Conservation (phyloP, 1,140 invertebrate species). For the Drosophila kohkoa region DNA sequence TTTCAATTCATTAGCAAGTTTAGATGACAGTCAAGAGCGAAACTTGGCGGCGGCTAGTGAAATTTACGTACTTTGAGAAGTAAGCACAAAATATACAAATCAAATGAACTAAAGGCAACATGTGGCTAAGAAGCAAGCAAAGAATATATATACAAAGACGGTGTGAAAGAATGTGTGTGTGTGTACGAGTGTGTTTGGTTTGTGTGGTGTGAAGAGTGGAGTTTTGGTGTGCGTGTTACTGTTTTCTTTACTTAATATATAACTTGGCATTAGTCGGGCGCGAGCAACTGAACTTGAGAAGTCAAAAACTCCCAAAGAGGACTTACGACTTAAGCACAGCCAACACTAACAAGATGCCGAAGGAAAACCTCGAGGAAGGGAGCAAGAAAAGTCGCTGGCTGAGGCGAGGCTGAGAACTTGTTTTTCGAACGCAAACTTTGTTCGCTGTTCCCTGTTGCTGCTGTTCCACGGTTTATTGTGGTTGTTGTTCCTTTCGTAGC, state of each 20-base stretch:
- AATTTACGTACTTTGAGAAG: slow-evolving; percentile 54
- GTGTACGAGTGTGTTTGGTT: not conserved
- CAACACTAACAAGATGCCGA: slow-evolving; percentile 2
- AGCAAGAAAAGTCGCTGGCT: not conserved
- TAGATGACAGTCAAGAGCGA: slow-evolving; percentile 45
- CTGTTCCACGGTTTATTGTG: slow-evolving; percentile 2
- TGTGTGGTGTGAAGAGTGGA: not conserved
- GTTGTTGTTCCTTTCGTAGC: slow-evolving; percentile 44
- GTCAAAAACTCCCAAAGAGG: slow-evolving; percentile 79
- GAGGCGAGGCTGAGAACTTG: slow-evolving; percentile 30
- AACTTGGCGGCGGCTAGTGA: slow-evolving; percentile 47
- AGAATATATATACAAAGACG: slow-evolving; percentile 22
- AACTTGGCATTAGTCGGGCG: slow-evolving; percentile 71
- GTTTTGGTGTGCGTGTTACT: slow-evolving; percentile 42
- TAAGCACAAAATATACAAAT: slow-evolving; percentile 64
- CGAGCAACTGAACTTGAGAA: slow-evolving; percentile 75
- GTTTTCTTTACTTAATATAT: slow-evolving; percentile 73
- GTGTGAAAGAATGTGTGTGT: slow-evolving; percentile 16
- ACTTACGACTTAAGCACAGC: slow-evolving; percentile 63
- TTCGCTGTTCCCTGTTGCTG: slow-evolving; percentile 31
- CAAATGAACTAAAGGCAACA: slow-evolving; percentile 64
- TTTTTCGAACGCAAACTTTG: slow-evolving; percentile 45
- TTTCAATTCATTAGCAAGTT: slow-evolving; percentile 78
- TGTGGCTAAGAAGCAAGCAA: slow-evolving; percentile 17
- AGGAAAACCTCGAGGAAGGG: slow-evolving; percentile 2